These are phyloP conservation scores for Lasioglossum oenotherae DNA, from an alignment of 2,888 invertebrate species.

Conservation along the genomic window DNA sequence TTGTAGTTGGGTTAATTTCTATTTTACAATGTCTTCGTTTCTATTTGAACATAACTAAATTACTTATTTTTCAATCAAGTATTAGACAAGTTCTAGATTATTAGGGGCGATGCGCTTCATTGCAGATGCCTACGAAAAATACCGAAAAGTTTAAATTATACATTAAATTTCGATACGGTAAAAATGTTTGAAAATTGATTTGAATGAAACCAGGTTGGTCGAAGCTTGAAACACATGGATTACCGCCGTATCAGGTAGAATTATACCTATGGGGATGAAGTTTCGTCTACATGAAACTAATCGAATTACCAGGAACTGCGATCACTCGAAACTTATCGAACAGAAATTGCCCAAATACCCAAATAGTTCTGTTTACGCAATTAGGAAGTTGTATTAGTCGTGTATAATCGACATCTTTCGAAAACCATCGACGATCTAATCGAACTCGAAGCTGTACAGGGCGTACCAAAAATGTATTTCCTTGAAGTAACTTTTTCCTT, in stretches of 20 bases:
- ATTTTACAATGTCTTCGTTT: neutral
- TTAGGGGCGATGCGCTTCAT: too few species aligned
- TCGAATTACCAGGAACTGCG: slow-evolving; percentile 13
- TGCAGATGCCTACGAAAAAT: too few species aligned
- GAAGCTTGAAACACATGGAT: slow-evolving; percentile 5
- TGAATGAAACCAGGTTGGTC: neutral
- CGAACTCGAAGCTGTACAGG: neutral
- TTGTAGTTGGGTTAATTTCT: neutral
- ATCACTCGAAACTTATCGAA: slow-evolving; percentile 6
- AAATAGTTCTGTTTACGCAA: neutral
- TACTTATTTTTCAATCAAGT: neutral
- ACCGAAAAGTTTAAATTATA: neutral
- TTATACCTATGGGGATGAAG: neutral
- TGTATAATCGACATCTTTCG: neutral
- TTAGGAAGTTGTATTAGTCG: slow-evolving; percentile 1
- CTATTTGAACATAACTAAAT: neutral
- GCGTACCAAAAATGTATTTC: too few species aligned
- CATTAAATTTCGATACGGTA: neutral
- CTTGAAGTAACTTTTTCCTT: too few species aligned
- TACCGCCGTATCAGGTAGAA: neutral
- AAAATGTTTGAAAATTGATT: neutral
- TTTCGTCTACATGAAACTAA: slow-evolving; percentile 16
- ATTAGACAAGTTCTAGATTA: neutral
- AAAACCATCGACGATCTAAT: neutral
- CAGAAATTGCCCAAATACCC: slow-evolving; percentile 13